These are phyloP conservation scores for Gonocerus acuteangulatus DNA, from an alignment of 2,888 invertebrate genomes.

Conservation along the genomic window DNA sequence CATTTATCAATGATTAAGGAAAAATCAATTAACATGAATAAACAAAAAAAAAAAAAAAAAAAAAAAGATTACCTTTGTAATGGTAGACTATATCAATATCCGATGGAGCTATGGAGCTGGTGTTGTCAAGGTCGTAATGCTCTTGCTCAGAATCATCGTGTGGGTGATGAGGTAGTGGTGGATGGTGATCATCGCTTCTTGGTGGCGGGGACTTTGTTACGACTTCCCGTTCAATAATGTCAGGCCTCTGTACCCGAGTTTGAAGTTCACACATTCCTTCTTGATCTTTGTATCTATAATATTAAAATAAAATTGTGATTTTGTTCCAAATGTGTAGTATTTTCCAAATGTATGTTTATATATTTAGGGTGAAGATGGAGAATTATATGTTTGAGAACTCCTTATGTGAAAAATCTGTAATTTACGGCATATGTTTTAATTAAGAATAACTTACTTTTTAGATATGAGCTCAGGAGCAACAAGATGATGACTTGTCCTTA, in stretches of 20 bases:
- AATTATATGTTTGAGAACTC: no score
- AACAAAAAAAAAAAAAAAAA: no score
- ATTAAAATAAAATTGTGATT: not conserved
- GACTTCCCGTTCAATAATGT: slow-evolving; percentile 85
- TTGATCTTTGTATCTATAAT: slow-evolving; percentile 63
- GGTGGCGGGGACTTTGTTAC: slow-evolving; percentile 76
- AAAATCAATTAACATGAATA: no score
- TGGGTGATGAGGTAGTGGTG: slow-evolving; percentile 64
- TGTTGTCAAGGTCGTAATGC: slow-evolving; percentile 93
- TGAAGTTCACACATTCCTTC: slow-evolving; percentile 54
- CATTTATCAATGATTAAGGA: no score
- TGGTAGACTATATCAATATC: slow-evolving; percentile 95
- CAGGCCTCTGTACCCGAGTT: slow-evolving; percentile 70
- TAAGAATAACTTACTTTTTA: slow-evolving; percentile 56
- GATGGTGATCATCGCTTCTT: slow-evolving; percentile 70
- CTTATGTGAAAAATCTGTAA: no score
- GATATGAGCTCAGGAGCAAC: slow-evolving; percentile 79
- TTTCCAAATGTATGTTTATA: no score
- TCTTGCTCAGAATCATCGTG: slow-evolving; percentile 73
- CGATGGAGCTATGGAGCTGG: slow-evolving; percentile 93
- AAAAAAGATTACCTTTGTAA: slow-evolving; percentile 73
- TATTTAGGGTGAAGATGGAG: no score
- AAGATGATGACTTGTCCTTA: slow-evolving; percentile 68
- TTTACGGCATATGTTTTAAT: no score
- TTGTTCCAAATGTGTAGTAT: no score